A percentile compares a stretch with the other conserved stretches of the same genome.
These are phyloP conservation scores for Spermophilus dauricus DNA, from an alignment of 2,113 vertebrate species.

Conservation along the genomic window DNA sequence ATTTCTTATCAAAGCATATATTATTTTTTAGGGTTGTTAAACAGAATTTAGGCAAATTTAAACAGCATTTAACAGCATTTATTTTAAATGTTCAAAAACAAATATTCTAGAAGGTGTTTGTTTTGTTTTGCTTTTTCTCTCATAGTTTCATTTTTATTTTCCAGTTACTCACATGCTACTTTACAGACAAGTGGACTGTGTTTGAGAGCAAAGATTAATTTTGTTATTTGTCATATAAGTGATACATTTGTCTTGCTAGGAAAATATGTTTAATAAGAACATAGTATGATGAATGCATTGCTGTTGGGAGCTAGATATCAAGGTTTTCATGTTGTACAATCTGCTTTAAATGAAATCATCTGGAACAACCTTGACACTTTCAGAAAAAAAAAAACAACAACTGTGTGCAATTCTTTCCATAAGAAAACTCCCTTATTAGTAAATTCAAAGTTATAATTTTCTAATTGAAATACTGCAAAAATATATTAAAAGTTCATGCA, in stretches of 20 bases:
- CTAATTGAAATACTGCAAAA: background rate
- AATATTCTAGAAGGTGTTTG: background rate
- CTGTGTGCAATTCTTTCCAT: background rate
- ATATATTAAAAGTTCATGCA: background rate
- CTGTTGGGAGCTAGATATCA: background rate
- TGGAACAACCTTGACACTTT: background rate
- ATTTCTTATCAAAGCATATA: background rate
- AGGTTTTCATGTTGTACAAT: constrained; percentile 1
- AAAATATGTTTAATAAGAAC: constrained; percentile 59
- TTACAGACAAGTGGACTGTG: background rate
- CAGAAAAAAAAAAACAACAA: background rate
- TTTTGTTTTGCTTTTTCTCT: background rate
- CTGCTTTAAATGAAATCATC: constrained; percentile 27
- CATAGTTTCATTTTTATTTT: background rate
- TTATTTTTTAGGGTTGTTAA: background rate
- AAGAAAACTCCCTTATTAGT: background rate
- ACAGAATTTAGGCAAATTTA: background rate
- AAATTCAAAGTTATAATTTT: background rate
- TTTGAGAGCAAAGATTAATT: constrained; percentile 11
- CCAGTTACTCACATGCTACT: background rate
- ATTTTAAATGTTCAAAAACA: background rate
- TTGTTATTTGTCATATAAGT: constrained; percentile 49
- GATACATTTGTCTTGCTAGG: constrained; percentile 7
- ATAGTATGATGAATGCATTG: constrained; percentile 39
- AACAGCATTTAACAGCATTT: background rate